Evolutionary conservation across 2,113 vertebrate species (phyloP), one percentile per base, ranked within the genome.

Genomic region (Calonectris borealis): DNA sequence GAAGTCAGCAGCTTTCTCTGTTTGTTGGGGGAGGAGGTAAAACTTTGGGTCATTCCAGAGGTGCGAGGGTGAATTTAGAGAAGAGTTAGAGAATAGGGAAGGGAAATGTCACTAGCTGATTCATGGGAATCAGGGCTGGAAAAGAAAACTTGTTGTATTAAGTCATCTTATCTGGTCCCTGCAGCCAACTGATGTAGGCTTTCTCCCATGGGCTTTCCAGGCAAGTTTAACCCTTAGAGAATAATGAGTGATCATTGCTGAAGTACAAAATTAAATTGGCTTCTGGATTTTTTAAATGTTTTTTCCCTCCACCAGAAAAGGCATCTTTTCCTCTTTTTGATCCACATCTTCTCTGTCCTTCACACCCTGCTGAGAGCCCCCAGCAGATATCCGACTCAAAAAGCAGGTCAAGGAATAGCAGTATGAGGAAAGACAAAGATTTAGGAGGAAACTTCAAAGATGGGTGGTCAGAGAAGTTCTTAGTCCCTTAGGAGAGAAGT

Each of bases 131-230:
- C 58, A 6, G 42, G 49, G 42, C 60, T 95, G 78, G 93, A 77
- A 94, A 95, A 95, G 77, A 94, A 94, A 95, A 87, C 49, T 71
- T 36, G 57, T 87, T 87, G 57, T 54, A 64, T 96, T 72, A 92
- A 92, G 81, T 96, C 84, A 96, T 96, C 78, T 94, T 83, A 86
- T 91, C 85, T 22, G 4, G 57, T 90, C 86, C 55, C 58, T 94
- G 31, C 75, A 88, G 94, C 88, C 82, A 95, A n/a, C 80, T 91
- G 83, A 36, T n/a, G 38, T 58, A 55, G 1, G 7, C 61, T 88
- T 96, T 61, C 79, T 94, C 90, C 82, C 24, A 2, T 95, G 86
- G 75, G 86, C 60, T 85, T 93, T 95, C 69, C 71, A 90, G 86
- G 42, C 58, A 92, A 62, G 31, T 46, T 91, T 94, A 95, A 95